Percentiles rank a stretch among this genome's conserved stretches.
Conservation (phyloP, 2,797 vertebrate species). For the Nyctibius grandis region DNA sequence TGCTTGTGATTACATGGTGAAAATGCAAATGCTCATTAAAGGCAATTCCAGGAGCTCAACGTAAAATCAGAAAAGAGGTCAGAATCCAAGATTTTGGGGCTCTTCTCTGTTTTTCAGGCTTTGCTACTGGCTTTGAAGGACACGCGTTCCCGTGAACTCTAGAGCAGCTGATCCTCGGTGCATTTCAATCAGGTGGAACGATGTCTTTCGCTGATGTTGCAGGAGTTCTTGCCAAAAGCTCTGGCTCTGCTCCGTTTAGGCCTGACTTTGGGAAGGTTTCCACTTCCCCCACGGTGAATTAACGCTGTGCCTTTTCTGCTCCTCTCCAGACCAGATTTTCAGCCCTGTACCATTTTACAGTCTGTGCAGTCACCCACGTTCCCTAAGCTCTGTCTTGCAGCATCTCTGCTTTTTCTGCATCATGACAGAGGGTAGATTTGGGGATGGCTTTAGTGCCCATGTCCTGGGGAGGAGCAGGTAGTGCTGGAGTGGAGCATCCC, state of each 20-base stretch:
- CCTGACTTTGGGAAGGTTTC: constrained; percentile 2
- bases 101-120: background rate
- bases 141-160: background rate
- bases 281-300: background rate
- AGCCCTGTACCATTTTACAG: background rate
- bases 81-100: background rate
- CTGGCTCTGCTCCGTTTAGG: background rate
- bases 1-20: background rate
- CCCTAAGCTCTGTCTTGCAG: background rate
- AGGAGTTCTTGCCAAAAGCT: constrained; percentile 25
- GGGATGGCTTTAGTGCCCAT: rapidly evolving
- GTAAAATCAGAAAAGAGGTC: background rate
- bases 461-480: background rate
- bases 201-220: background rate
- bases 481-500: background rate
- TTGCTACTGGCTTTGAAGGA: background rate
- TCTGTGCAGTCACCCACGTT: background rate
- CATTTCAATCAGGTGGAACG: background rate
- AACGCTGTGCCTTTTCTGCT: background rate
- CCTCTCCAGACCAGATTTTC: background rate
- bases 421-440: rapidly evolving
- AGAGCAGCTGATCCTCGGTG: constrained; percentile 6
- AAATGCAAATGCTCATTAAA: background rate
- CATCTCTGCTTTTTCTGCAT: background rate
- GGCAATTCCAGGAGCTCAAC: background rate